Evolutionary conservation across 2,113 vertebrate genomes (phyloP).

Genomic region (Polyodon spathula): DNA sequence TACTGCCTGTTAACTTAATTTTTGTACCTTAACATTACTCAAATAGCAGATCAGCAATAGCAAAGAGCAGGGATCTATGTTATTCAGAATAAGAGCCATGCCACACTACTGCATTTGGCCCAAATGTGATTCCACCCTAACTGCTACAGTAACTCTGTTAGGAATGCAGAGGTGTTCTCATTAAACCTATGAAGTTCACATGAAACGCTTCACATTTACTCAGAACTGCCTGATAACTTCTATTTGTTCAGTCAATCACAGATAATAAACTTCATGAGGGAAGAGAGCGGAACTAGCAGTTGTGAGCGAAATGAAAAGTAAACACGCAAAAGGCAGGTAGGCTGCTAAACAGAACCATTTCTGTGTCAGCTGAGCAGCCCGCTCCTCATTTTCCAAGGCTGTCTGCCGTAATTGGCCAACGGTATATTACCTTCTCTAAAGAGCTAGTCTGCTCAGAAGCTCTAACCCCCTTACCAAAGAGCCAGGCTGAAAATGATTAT

Average conservation of each 20-base stretch:
- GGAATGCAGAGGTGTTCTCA: background rate
- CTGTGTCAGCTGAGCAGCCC: conserved; percentile 4
- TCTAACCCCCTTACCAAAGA: conserved; percentile 28
- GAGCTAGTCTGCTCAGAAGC: conserved; percentile 27
- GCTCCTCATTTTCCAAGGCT: background rate
- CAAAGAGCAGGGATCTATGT: no score
- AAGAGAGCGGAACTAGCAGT: background rate
- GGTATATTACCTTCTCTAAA: conserved; percentile 25
- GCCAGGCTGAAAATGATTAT: conserved; percentile 37
- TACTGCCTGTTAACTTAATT: no score
- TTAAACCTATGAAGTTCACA: conserved; percentile 1
- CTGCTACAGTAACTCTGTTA: background rate
- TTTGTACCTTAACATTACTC: no score
- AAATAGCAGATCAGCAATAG: no score
- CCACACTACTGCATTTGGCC: no score
- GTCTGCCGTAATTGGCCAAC: background rate
- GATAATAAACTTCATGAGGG: rapidly evolving
- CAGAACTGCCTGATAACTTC: background rate
- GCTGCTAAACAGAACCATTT: conserved; percentile 11
- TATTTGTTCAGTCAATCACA: conserved; percentile 18
- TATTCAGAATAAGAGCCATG: no score
- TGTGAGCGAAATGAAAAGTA: background rate
- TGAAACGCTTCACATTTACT: background rate
- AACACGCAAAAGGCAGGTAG: conserved; percentile 1
- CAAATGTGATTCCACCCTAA: background rate